Percentiles rank a stretch among this genome's conserved stretches.
phyloP scores from a whole-genome alignment of 2,113 vertebrate species.

The Bubo scandiacus region DNA sequence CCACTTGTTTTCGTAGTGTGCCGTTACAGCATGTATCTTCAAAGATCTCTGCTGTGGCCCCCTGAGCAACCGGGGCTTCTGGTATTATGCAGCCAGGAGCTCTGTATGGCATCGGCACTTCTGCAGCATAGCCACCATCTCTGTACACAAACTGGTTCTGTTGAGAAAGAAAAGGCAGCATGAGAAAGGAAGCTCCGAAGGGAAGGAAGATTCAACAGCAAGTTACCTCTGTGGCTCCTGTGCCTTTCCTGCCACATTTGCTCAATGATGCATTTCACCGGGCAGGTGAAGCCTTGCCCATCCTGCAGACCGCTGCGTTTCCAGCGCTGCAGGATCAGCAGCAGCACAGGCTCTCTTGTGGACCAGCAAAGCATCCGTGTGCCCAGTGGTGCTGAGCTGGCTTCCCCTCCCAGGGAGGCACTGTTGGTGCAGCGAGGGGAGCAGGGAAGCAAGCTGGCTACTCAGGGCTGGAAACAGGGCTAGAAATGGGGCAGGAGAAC shows the following conservation, averaged over 20 bases:
- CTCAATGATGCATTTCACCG: background rate
- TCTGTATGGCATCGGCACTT: conserved; percentile 71
- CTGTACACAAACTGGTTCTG: conserved; percentile 93
- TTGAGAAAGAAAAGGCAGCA: background rate
- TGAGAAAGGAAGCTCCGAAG: background rate
- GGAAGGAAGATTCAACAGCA: background rate
- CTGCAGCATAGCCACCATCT: conserved; percentile 79
- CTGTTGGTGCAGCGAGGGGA: background rate
- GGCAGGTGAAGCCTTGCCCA: background rate
- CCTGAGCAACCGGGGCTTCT: conserved; percentile 74
- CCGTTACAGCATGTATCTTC: conserved; percentile 93
- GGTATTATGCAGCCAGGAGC: conserved; percentile 73
- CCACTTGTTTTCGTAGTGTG: conserved; percentile 83
- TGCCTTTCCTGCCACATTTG: background rate
- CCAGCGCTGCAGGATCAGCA: accelerated
- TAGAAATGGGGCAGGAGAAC: background rate
- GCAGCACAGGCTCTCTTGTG: background rate
- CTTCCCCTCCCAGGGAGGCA: background rate
- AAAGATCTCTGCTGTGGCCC: conserved; percentile 76
- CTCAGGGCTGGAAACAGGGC: background rate
- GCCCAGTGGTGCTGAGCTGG: background rate
- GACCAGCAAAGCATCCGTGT: background rate
- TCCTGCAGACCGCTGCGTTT: background rate
- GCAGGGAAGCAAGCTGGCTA: background rate
- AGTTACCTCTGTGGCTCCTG: background rate